These are phyloP conservation scores for Chymomyza costata DNA, from an alignment of 1,140 invertebrate genomes.

Conservation along the genomic window DNA sequence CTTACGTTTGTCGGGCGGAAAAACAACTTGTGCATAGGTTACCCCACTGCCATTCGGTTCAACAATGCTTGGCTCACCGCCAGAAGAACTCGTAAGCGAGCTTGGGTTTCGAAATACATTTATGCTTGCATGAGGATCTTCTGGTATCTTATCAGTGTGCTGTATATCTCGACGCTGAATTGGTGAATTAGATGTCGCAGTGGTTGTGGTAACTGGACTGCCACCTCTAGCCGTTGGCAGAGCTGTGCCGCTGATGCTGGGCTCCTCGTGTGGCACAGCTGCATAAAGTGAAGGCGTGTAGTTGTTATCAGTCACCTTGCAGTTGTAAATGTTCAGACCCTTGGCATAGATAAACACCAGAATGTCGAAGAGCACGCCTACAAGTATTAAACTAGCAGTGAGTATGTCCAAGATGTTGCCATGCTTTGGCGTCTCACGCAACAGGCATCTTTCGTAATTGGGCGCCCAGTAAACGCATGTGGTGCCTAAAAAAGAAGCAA, in stretches of 20 bases:
- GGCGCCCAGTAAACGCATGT: constrained; percentile 74
- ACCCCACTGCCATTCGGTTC: constrained; percentile 53
- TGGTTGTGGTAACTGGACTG: constrained; percentile 49
- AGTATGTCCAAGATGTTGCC: constrained; percentile 71
- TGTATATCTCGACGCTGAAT: constrained; percentile 53
- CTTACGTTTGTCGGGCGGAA: constrained; percentile 65
- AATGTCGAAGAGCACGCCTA: constrained; percentile 66
- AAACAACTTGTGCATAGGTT: constrained; percentile 69
- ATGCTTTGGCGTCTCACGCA: constrained; percentile 66
- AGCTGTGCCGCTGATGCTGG: constrained; percentile 13
- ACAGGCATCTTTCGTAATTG: constrained; percentile 54
- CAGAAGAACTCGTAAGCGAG: constrained; percentile 57
- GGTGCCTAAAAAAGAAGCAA: constrained; percentile 36
- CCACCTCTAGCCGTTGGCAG: constrained; percentile 24
- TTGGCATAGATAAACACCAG: constrained; percentile 62
- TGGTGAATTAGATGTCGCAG: constrained; percentile 45
- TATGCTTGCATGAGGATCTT: constrained; percentile 3
- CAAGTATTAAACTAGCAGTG: constrained; percentile 55
- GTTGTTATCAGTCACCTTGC: constrained; percentile 67
- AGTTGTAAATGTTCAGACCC: constrained; percentile 66
- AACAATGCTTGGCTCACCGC: constrained; percentile 43
- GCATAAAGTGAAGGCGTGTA: constrained; percentile 67
- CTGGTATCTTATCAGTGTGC: too few species aligned
- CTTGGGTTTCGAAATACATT: constrained; percentile 62
- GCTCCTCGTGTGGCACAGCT: constrained; percentile 57